These are phyloP conservation scores for Drosophila robusta DNA, from an alignment of 2,888 invertebrate species.

Conservation along the genomic window DNA sequence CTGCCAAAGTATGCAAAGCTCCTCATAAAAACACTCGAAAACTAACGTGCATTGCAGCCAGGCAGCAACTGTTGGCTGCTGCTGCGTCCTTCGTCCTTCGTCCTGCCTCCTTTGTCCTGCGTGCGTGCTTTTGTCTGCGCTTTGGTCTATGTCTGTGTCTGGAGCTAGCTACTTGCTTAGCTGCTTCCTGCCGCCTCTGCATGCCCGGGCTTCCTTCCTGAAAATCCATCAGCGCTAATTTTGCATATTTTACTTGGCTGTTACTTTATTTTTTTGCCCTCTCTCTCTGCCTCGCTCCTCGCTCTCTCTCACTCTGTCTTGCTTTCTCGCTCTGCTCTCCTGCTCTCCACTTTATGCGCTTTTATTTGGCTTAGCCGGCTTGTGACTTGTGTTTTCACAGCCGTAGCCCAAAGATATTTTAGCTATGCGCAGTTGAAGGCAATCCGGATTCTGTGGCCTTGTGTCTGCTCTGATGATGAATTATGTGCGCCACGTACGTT, in stretches of 20 bases:
- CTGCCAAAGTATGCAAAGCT: conserved; percentile 80
- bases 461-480: conserved; percentile 70
- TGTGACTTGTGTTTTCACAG: conserved; percentile 72
- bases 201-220: conserved; percentile 75
- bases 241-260: conserved; percentile 75
- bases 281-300: conserved; percentile 15
- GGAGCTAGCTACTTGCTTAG: conserved; percentile 74
- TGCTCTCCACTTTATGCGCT: conserved; percentile 40
- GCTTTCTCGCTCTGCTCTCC: conserved; percentile 14
- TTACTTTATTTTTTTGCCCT: conserved; percentile 31
- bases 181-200: conserved; percentile 66
- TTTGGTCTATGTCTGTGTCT: conserved; percentile 44
- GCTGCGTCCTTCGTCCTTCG: conserved; percentile 24
- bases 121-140: conserved; percentile 25
- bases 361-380: conserved; percentile 74
- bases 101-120: conserved; percentile 18
- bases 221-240: conserved; percentile 81
- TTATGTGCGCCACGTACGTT: conserved; percentile 81
- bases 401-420: conserved; percentile 52
- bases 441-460: conserved; percentile 46
- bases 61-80: conserved; percentile 35
- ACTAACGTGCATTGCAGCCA: conserved; percentile 68
- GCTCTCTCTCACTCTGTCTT: conserved; percentile 1
- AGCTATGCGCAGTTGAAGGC: conserved; percentile 31
- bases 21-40: conserved; percentile 79